Conservation (phyloP, 2,113 vertebrate genomes). For the Charadrius vociferus region DNA sequence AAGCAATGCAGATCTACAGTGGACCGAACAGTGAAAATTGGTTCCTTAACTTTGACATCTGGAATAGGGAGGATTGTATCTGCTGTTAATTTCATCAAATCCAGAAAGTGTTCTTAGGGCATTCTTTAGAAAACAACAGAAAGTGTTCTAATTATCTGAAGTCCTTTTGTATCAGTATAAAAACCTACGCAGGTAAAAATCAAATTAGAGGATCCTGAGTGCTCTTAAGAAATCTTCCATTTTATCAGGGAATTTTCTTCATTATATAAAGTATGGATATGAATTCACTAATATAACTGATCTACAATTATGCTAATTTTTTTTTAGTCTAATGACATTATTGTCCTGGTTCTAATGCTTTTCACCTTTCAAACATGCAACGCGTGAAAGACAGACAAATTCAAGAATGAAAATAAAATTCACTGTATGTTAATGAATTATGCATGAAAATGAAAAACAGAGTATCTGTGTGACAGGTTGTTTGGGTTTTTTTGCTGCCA, state of each 20-base stretch:
- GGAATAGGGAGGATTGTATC: not conserved
- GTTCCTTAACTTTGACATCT: not conserved
- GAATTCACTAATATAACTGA: not conserved
- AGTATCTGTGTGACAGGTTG: not conserved
- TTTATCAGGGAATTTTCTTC: not conserved
- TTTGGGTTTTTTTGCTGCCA: not conserved
- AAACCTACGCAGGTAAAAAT: not conserved
- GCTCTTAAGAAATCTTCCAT: not conserved
- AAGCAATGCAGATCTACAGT: not conserved
- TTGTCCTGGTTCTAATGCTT: not conserved
- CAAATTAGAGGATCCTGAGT: not conserved
- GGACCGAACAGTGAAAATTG: not conserved
- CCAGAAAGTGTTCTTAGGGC: not conserved
- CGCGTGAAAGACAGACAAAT: not conserved
- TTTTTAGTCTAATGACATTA: not conserved
- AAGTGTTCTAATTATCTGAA: not conserved
- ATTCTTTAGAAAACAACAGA: not conserved
- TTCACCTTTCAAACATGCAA: not conserved
- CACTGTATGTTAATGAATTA: conserved; percentile 23
- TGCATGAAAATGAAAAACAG: conserved; percentile 28
- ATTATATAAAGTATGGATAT: not conserved
- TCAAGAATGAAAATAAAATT: not conserved
- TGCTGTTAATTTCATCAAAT: not conserved
- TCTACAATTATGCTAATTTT: not conserved
- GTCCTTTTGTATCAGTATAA: not conserved